Evolutionary conservation across 2,888 invertebrate species (phyloP), one percentile per base, ranked within the genome.

Genomic region (Melanchra persicariae): DNA sequence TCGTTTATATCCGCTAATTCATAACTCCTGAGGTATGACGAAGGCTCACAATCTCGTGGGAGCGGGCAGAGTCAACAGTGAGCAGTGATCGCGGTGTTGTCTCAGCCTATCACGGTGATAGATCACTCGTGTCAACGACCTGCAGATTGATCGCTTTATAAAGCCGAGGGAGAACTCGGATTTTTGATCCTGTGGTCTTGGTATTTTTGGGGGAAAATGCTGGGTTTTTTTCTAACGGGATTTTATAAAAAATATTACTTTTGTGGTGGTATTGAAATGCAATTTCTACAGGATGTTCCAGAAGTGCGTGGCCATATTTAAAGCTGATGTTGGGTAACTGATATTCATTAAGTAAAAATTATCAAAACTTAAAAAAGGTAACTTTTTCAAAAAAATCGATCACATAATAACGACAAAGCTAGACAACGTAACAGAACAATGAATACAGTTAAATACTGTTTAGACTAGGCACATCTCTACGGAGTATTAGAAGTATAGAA

Each of bases 51-150:
- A 79, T 79, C 81, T 74, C 92, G 91, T 91, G 92, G 88, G 92
- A 92, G 90, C 87, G 87, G 40, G 59, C 57, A 79, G 78, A 80
- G 86, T 82, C 90, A 90, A 91, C 91, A 91, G 77, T 82, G 89
- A 89, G 90, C 91, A 90, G 77, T 67, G 71, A 80, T 74, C 80
- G 73, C 73, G 22, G 62, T 91, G 91, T 89, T 91, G 88, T 87
- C 91, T 85, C 83, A 87, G 66, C 87, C 78, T 91, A 91, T 90
- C 90, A 83, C 66, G 57, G 79, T 90, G 91, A 90, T 89, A 88
- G 91, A 91, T 91, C 88, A 86, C 86, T 79, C 64, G 77, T 68
- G 90, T 88, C 89, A 85, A 85, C 80, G 90, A 87, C 71, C 79
- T 22, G n/a, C 69, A 70, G 86, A 88, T 87, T 89, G 88, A 88